Evolutionary conservation across 2,888 invertebrate genomes (phyloP).

Genomic region (Alsophila aescularia): DNA sequence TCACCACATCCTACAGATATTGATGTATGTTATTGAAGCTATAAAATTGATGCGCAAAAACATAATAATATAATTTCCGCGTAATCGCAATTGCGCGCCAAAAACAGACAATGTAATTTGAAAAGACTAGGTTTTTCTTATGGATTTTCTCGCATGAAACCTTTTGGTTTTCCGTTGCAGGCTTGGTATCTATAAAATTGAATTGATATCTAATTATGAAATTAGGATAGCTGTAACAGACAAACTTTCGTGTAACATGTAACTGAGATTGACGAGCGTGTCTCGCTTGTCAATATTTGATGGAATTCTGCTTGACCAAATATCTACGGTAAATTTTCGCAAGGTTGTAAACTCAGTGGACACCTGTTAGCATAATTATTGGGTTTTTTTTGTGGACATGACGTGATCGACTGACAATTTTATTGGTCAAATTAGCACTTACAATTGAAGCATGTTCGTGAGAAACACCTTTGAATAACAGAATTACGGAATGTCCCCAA

Average conservation of each 20-base stretch:
- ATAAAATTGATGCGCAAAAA: slow-evolving; percentile 5
- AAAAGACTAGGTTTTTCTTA: background rate
- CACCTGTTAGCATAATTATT: slow-evolving; percentile 17
- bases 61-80: background rate
- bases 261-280: background rate
- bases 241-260: no score
- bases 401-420: slow-evolving; percentile 21
- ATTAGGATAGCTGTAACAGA: no score
- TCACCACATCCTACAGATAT: background rate
- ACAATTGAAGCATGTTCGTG: background rate
- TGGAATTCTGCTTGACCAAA: slow-evolving; percentile 2
- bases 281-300: slow-evolving; percentile 11
- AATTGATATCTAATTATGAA: no score
- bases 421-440: slow-evolving; percentile 23
- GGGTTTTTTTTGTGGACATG: slow-evolving; percentile 6
- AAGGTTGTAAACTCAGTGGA: slow-evolving; percentile 8
- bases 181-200: no score
- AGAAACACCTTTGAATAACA: background rate
- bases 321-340: slow-evolving; percentile 3
- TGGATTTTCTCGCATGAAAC: background rate
- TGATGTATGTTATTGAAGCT: slow-evolving; percentile 2
- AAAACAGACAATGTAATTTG: background rate
- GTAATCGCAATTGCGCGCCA: slow-evolving; percentile 4
- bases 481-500: background rate
- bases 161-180: background rate